Evolutionary conservation across 2,113 vertebrate genomes (phyloP), one percentile per base, ranked within the genome.

Genomic region (Mellivora capensis): DNA sequence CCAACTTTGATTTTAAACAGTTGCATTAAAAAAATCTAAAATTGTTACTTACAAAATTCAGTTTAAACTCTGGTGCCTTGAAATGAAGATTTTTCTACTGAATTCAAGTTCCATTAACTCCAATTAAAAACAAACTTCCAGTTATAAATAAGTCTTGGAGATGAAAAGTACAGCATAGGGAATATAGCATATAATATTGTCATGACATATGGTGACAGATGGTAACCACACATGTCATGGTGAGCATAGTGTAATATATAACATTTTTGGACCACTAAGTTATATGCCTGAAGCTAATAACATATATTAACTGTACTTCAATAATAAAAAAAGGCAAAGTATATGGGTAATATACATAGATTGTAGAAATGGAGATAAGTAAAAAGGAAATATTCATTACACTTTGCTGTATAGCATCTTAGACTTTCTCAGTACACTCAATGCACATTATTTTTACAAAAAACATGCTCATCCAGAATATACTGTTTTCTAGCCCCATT

Each of bases 1-100:
- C 61, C 47, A 87, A 14, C 61, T 86, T 85, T 91, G 67, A 67
- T 49, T 96, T 97, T 96, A 76, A 94, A 77, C 59, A 89, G 62
- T 8, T 83, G 3, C 23, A 44, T 87, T 92, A 83, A 80, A 95
- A 94, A 96, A 69, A 39, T 62, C 34, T 72, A 81, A 91, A 96
- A 69, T 81, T 5, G 72, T 81, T 89, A 42, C 42, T 94, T 64
- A 87, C 5, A 84, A 81, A 96, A 91, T 72, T 96, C 23, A 82
- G 1, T 96, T 84, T 25, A 82, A 72, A 77, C n/a, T 72, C 52
- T 87, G 18, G 54, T 96, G 39, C 74, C 85, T 74, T 72, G 21
- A 93, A 64, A 52, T 95, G 31, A 91, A 17, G 14, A 49, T 54
- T 96, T 91, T 93, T 79, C 77, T 47, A 9, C 17, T 85, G n/a